Evolutionary conservation across 2,888 invertebrate species (phyloP).

Genomic region (Ophonus ardosiacus): DNA sequence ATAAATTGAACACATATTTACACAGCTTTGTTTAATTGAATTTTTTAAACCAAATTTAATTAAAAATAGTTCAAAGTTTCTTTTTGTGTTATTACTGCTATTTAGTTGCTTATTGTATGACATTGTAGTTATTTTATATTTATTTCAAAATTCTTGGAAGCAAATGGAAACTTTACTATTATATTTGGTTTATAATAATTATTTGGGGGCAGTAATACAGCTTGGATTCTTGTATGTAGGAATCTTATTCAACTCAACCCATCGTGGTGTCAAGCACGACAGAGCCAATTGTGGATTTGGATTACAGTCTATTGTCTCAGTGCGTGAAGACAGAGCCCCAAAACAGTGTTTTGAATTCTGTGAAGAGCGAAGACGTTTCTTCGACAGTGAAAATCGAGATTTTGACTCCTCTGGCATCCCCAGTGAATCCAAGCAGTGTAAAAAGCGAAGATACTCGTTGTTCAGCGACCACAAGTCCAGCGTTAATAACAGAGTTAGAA

Average conservation of each 20-base stretch:
- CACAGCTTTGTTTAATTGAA: no score
- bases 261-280: not conserved
- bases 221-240: conserved; percentile 2
- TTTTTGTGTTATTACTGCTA: no score
- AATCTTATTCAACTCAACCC: not conserved
- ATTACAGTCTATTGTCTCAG: conserved; percentile 2
- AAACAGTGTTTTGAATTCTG: conserved; percentile 15
- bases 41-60: no score
- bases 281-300: not conserved
- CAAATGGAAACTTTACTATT: not conserved
- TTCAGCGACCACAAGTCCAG: conserved; percentile 70
- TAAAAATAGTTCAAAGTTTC: no score
- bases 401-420: conserved; percentile 15
- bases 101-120: no score
- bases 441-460: conserved; percentile 53
- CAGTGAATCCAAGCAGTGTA: conserved; percentile 33
- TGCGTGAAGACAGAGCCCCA: conserved; percentile 13
- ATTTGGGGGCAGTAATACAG: conserved; percentile 22
- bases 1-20: no score
- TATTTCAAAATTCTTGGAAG: not conserved
- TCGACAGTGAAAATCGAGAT: conserved; percentile 43
- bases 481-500: conserved; percentile 79
- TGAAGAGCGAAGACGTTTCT: not conserved
- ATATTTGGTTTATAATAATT: not conserved
- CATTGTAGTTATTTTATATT: no score